Conservation (phyloP, 1,140 invertebrate genomes). For the Drosophila cardini region DNA sequence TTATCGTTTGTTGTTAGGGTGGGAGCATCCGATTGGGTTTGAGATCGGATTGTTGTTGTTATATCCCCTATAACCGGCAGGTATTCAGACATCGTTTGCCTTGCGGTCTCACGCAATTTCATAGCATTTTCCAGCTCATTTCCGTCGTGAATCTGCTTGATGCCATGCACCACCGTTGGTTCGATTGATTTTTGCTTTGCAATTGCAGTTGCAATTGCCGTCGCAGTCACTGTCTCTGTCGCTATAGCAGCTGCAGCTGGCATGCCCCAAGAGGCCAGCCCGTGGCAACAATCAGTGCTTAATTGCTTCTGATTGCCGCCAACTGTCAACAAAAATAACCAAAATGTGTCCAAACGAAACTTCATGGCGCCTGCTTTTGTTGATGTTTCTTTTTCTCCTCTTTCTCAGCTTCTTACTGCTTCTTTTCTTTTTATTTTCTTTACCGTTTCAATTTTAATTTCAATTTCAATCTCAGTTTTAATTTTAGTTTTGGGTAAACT, state of each 20-base stretch:
- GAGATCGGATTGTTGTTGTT: conserved; percentile 50
- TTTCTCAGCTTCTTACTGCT: neutral
- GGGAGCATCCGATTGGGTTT: conserved; percentile 46
- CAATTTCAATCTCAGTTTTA: conserved; percentile 60
- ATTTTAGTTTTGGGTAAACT: conserved; percentile 48
- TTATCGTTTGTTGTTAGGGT: conserved; percentile 26
- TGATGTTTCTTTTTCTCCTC: conserved; percentile 7
- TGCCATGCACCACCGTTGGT: conserved; percentile 1
- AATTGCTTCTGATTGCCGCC: conserved; percentile 70
- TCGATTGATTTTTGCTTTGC: conserved; percentile 51
- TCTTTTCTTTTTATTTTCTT: neutral
- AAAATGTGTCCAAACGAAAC: conserved; percentile 72
- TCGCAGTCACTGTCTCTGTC: neutral
- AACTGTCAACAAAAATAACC: conserved; percentile 81
- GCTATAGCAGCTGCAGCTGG: conserved; percentile 29
- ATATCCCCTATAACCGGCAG: conserved; percentile 59
- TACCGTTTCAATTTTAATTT: conserved; percentile 44
- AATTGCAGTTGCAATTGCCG: conserved; percentile 18
- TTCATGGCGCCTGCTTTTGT: conserved; percentile 60
- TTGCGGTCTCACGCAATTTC: conserved; percentile 63
- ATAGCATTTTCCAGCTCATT: conserved; percentile 76
- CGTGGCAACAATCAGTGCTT: conserved; percentile 55
- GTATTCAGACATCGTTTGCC: conserved; percentile 33
- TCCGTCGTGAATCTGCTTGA: conserved; percentile 45
- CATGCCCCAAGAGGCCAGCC: conserved; percentile 37